These are phyloP conservation scores for Sphaeramia orbicularis DNA, from an alignment of 2,797 vertebrate genomes.

Conservation along the genomic window DNA sequence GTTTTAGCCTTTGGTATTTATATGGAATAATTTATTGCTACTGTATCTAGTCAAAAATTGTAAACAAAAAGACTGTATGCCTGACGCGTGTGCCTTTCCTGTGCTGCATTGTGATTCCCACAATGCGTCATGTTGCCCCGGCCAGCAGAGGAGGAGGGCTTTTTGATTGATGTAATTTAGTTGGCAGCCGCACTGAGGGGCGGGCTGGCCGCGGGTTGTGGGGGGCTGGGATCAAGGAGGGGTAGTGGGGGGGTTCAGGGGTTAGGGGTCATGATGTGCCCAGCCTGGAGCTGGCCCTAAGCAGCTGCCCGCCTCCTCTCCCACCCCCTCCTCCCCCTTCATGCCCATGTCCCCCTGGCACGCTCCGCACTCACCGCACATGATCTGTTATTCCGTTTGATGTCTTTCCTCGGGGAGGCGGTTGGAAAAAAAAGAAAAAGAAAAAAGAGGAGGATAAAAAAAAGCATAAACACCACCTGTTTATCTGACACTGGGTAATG, in stretches of 20 bases:
- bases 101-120: slow-evolving; percentile 22
- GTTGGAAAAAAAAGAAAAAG: slow-evolving; percentile 33
- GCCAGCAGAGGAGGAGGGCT: slow-evolving; percentile 40
- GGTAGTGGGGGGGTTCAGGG: slow-evolving; percentile 50
- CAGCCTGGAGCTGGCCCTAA: slow-evolving; percentile 66
- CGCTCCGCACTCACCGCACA: slow-evolving; percentile 70
- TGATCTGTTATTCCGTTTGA: slow-evolving; percentile 84
- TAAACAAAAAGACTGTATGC: neutral
- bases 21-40: neutral
- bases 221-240: slow-evolving; percentile 16
- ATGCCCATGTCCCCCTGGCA: slow-evolving; percentile 65
- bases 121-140: slow-evolving; percentile 52
- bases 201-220: slow-evolving; percentile 45
- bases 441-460: slow-evolving; percentile 36
- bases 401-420: slow-evolving; percentile 73
- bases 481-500: slow-evolving; percentile 69
- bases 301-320: slow-evolving; percentile 46
- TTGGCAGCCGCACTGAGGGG: slow-evolving; percentile 73
- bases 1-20: neutral
- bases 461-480: slow-evolving; percentile 83
- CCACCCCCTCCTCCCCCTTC: slow-evolving; percentile 12
- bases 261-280: slow-evolving; percentile 75
- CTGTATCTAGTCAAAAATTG: neutral
- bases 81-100: slow-evolving; percentile 13
- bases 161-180: slow-evolving; percentile 77